Evolutionary conservation across 2,888 invertebrate genomes (phyloP), one percentile per base, ranked within the genome.

Genomic region (Brassicogethes aeneus): DNA sequence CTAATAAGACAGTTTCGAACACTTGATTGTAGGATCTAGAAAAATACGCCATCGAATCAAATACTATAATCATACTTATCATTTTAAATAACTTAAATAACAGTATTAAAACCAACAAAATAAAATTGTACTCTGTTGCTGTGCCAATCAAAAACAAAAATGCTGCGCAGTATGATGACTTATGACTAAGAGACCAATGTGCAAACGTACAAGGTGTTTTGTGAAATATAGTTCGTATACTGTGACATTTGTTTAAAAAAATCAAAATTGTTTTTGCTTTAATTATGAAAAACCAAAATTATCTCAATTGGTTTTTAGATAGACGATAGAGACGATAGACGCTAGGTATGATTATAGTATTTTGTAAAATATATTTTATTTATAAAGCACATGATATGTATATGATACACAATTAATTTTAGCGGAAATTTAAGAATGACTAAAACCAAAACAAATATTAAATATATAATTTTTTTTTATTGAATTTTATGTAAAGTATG

Each of bases 261-360:
- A n/a, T n/a, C n/a, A n/a, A n/a, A n/a, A n/a, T n/a, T n/a, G n/a
- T n/a, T n/a, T n/a, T n/a, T n/a, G n/a, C n/a, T n/a, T n/a, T n/a
- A n/a, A n/a, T n/a, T n/a, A n/a, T n/a, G n/a, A n/a, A n/a, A n/a
- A n/a, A n/a, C n/a, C n/a, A n/a, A n/a, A n/a, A n/a, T n/a, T n/a
- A n/a, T n/a, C n/a, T n/a, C n/a, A n/a, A n/a, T n/a, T n/a, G n/a
- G n/a, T n/a, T n/a, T n/a, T n/a, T n/a, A n/a, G n/a, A n/a, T n/a
- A n/a, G n/a, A n/a, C n/a, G n/a, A n/a, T n/a, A n/a, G n/a, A n/a
- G n/a, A n/a, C n/a, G n/a, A n/a, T n/a, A n/a, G n/a, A n/a, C n/a
- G n/a, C n/a, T n/a, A n/a, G 31, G 13, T 45, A 53, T 55, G 56
- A 50, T 55, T 54, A 55, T 56, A 53, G 54, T 56, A 54, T 55